Evolutionary conservation across 2,888 invertebrate genomes (phyloP).

Genomic region (Troides helena): DNA sequence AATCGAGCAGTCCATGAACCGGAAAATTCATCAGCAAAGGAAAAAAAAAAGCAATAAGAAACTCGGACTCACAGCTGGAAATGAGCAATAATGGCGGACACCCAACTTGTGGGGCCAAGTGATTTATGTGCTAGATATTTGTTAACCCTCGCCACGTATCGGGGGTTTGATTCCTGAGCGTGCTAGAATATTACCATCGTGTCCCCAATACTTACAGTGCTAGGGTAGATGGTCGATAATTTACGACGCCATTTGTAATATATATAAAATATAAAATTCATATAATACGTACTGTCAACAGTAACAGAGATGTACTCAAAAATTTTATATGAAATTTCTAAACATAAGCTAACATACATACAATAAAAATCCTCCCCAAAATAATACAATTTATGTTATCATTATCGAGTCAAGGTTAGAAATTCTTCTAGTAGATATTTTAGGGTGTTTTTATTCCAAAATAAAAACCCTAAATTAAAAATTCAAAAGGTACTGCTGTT

Average conservation of each 20-base stretch:
- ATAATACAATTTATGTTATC: too few species aligned
- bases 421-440: too few species aligned
- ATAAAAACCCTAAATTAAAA: too few species aligned
- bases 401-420: too few species aligned
- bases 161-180: constrained; percentile 16
- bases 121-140: constrained; percentile 41
- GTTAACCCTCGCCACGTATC: constrained; percentile 10
- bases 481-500: too few species aligned
- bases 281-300: too few species aligned
- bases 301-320: too few species aligned
- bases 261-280: background rate
- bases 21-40: constrained; percentile 16
- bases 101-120: constrained; percentile 35
- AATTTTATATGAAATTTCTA: too few species aligned
- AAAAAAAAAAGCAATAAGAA: constrained; percentile 34
- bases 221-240: background rate
- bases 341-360: too few species aligned
- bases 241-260: background rate
- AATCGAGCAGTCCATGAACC: constrained; percentile 14
- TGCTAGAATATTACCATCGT: constrained; percentile 5
- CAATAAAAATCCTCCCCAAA: too few species aligned
- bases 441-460: too few species aligned
- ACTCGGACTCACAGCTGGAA: constrained; percentile 40
- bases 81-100: constrained; percentile 41
- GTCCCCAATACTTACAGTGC: background rate